A percentile compares a stretch with the other conserved stretches of the same genome.
These are phyloP conservation scores for Globia sparganii DNA, from an alignment of 2,888 invertebrate species.

Conservation along the genomic window DNA sequence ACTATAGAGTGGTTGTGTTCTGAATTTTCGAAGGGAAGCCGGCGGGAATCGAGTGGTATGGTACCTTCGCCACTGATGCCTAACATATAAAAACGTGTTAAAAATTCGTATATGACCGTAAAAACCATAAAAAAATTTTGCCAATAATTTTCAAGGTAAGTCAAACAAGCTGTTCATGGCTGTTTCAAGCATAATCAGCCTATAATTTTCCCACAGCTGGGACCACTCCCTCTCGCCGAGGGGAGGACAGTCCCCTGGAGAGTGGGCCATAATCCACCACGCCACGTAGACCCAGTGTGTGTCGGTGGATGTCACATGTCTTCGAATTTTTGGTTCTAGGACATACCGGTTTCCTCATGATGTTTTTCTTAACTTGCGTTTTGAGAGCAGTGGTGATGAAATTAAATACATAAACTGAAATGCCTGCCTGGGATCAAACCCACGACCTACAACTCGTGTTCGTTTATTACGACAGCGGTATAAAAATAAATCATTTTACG, in stretches of 20 bases:
- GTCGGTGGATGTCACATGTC: background rate
- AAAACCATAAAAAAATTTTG: slow-evolving; percentile 10
- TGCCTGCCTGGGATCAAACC: background rate
- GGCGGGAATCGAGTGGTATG: too few species aligned
- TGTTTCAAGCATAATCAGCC: background rate
- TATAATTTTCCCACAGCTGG: background rate
- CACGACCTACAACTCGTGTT: background rate
- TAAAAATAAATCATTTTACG: slow-evolving; percentile 38
- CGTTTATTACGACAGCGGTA: slow-evolving; percentile 25
- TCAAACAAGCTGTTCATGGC: slow-evolving; percentile 11
- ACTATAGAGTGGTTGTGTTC: too few species aligned
- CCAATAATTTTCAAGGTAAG: slow-evolving; percentile 1
- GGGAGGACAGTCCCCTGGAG: background rate
- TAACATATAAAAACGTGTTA: background rate
- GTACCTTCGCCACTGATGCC: too few species aligned
- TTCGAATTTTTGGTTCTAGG: background rate
- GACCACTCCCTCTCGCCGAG: too few species aligned
- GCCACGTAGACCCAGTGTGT: background rate
- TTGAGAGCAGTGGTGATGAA: background rate
- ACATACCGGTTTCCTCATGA: background rate
- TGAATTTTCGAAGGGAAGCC: too few species aligned
- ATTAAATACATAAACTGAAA: background rate
- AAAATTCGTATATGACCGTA: background rate
- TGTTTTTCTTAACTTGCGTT: background rate
- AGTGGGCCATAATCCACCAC: background rate